These are phyloP conservation scores for Erpornis zantholeuca DNA, from an alignment of 2,113 vertebrate species.

Conservation along the genomic window DNA sequence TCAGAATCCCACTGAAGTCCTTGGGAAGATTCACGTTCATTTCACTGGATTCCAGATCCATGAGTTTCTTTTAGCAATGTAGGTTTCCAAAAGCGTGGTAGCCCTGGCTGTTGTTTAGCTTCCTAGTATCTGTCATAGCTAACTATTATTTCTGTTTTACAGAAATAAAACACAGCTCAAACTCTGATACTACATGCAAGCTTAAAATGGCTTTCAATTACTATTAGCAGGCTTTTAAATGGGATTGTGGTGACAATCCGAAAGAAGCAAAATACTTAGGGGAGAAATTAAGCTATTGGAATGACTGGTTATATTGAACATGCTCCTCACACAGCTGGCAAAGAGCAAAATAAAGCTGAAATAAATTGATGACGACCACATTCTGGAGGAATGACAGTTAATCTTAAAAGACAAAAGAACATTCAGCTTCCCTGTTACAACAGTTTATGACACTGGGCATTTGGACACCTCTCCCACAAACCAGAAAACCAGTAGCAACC, in stretches of 20 bases:
- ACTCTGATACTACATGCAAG: not conserved
- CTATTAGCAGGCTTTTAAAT: conserved; percentile 12
- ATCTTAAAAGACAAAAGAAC: not conserved
- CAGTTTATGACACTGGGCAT: not conserved
- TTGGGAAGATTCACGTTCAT: not conserved
- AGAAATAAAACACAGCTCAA: conserved; percentile 7
- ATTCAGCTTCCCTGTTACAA: not conserved
- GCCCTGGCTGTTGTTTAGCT: not conserved
- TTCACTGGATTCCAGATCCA: not conserved
- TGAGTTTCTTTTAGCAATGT: not conserved
- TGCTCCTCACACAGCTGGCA: not conserved
- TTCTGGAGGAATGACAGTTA: not conserved
- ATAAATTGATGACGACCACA: not conserved
- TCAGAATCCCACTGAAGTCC: not conserved
- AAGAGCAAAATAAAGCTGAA: conserved; percentile 31
- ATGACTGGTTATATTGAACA: not conserved
- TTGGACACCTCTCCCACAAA: not conserved
- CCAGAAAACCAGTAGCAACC: not conserved
- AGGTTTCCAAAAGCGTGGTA: not conserved
- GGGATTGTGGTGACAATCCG: not conserved
- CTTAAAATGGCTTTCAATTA: conserved; percentile 28
- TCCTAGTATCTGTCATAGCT: not conserved
- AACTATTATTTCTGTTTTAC: conserved; percentile 1
- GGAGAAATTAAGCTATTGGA: conserved; percentile 11
- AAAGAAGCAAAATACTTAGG: conserved; percentile 6